Conservation (phyloP, 2,113 vertebrate genomes). For the Cyphomyrus plagiostoma region DNA sequence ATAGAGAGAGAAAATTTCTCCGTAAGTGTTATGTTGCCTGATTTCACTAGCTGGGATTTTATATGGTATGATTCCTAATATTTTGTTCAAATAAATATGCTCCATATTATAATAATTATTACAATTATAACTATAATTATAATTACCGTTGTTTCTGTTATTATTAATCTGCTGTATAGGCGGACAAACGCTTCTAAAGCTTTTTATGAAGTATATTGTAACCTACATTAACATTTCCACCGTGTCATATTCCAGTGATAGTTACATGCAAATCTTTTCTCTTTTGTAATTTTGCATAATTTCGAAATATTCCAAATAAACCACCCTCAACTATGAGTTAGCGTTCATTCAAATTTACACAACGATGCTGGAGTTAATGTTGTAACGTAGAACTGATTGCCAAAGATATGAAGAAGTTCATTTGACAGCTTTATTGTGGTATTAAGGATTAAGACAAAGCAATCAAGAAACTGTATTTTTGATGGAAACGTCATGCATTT, state of each 20-base stretch:
- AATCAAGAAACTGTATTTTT: background rate
- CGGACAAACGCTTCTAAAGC: background rate
- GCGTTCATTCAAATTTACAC: background rate
- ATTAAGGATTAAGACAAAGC: background rate
- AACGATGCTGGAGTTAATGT: background rate
- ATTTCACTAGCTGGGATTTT: background rate
- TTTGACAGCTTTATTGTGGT: background rate
- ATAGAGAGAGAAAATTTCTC: background rate
- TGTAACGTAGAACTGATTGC: background rate
- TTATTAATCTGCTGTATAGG: background rate
- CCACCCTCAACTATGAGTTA: background rate
- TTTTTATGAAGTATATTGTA: background rate
- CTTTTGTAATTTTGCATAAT: background rate
- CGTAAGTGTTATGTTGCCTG: background rate
- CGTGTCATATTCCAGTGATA: background rate
- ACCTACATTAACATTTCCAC: background rate
- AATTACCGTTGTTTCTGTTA: background rate
- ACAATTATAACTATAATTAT: background rate
- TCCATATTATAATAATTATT: background rate
- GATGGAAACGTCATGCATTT: background rate
- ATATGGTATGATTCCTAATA: background rate
- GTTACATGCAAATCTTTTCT: background rate
- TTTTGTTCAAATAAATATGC: background rate
- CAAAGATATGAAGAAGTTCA: background rate
- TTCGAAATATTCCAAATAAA: background rate